Percentiles rank a stretch among this genome's conserved stretches.
These are phyloP conservation scores for Orestias chungarensis DNA, from an alignment of 2,797 vertebrate species.

Conservation along the genomic window DNA sequence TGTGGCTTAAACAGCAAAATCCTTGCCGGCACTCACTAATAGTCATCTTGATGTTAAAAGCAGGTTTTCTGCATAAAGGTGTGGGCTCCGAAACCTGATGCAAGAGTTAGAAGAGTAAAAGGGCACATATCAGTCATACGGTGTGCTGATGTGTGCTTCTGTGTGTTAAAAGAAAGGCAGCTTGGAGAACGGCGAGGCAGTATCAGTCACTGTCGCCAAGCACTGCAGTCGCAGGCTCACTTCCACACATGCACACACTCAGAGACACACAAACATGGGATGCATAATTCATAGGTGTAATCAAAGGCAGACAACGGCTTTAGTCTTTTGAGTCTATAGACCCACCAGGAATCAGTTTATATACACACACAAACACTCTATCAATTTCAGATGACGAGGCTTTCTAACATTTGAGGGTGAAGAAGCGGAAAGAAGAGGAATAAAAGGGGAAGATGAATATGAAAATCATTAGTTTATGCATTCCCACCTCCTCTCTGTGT, in stretches of 20 bases:
- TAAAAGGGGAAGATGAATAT: constrained; percentile 33
- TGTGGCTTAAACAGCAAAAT: not conserved
- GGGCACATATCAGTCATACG: constrained; percentile 45
- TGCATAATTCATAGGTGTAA: constrained; percentile 72
- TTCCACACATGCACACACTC: constrained; percentile 33
- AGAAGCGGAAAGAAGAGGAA: constrained; percentile 29
- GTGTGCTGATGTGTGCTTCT: constrained; percentile 16
- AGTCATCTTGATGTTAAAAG: not conserved
- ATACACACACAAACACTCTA: constrained; percentile 11
- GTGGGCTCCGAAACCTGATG: constrained; percentile 30
- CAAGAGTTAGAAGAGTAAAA: constrained; percentile 38
- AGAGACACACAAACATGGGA: constrained; percentile 41
- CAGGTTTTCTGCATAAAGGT: not conserved
- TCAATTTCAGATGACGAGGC: constrained; percentile 36
- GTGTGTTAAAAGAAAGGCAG: constrained; percentile 1
- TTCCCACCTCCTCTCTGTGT: constrained; percentile 52
- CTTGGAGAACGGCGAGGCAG: constrained; percentile 53
- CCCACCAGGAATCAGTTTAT: constrained; percentile 47
- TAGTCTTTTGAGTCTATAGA: constrained; percentile 51
- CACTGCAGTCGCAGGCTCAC: constrained; percentile 67
- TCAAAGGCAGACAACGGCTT: constrained; percentile 70
- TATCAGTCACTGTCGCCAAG: constrained; percentile 72
- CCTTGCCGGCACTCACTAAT: not conserved
- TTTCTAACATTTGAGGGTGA: constrained; percentile 33
- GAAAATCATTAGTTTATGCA: constrained; percentile 51